phyloP scores from a whole-genome alignment of 2,888 invertebrate genomes.

The Leptothorax acervorum region DNA sequence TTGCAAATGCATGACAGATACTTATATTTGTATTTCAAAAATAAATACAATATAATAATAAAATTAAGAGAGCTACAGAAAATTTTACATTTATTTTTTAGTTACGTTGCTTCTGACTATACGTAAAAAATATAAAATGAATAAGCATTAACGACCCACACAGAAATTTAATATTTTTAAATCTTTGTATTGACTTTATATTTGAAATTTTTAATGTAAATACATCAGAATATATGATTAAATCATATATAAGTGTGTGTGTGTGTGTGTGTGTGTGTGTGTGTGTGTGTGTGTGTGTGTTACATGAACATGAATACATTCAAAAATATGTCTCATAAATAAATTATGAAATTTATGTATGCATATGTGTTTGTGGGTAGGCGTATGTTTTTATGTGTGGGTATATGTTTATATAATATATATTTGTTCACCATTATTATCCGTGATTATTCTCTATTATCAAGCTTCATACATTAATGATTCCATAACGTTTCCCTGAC shows the following conservation, averaged over 20 bases:
- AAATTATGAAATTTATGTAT: slow-evolving; percentile 5
- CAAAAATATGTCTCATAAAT: background rate
- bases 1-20: background rate
- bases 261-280: background rate
- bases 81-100: background rate
- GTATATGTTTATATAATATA: background rate
- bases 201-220: slow-evolving; percentile 7
- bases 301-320: background rate
- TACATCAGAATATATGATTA: background rate
- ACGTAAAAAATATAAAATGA: background rate
- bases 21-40: background rate
- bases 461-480: slow-evolving; percentile 36
- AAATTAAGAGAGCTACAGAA: background rate
- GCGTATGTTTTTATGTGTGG: background rate
- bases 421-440: slow-evolving; percentile 1
- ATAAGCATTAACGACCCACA: background rate
- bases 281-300: background rate
- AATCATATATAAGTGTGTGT: background rate
- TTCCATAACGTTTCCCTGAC: background rate
- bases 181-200: background rate
- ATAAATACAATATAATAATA: background rate
- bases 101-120: slow-evolving; percentile 6
- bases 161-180: slow-evolving; percentile 31
- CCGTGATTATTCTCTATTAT: slow-evolving; percentile 29
- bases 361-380: background rate